Evolutionary conservation across 2,113 vertebrate genomes (phyloP).

Genomic region (Pollachius pollachius): DNA sequence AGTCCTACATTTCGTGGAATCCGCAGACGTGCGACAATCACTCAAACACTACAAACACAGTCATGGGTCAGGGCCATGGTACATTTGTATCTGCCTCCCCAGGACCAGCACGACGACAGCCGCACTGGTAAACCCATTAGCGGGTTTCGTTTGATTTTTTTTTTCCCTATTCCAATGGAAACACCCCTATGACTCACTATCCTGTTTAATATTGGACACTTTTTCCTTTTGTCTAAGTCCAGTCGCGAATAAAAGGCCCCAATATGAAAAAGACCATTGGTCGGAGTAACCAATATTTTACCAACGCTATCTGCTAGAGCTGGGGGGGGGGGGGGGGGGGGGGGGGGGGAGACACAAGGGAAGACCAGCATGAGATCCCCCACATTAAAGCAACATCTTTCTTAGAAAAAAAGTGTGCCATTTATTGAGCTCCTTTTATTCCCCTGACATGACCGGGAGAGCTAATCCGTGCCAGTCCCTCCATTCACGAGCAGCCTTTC

Average conservation of each 20-base stretch:
- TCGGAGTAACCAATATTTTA: constrained; percentile 3
- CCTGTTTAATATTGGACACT: constrained; percentile 57
- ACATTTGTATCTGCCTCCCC: constrained; percentile 30
- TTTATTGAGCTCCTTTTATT: constrained; percentile 31
- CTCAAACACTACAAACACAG: constrained; percentile 39
- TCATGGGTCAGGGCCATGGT: constrained; percentile 34
- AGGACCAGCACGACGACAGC: constrained; percentile 37
- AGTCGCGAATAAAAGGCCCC: constrained; percentile 11
- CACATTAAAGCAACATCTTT: constrained; percentile 48
- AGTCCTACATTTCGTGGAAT: constrained; percentile 10
- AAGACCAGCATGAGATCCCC: constrained; percentile 41
- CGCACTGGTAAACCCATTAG: constrained; percentile 55
- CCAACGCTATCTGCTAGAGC: too few species aligned
- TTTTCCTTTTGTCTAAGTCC: constrained; percentile 50
- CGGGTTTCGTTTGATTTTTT: constrained; percentile 42
- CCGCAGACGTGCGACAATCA: constrained; percentile 28
- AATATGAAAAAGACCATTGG: constrained; percentile 16
- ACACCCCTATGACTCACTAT: constrained; percentile 63
- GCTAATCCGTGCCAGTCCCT: constrained; percentile 45
- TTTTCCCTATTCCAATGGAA: constrained; percentile 45
- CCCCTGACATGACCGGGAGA: constrained; percentile 25
- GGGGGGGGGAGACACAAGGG: too few species aligned
- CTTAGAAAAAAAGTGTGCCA: constrained; percentile 43
- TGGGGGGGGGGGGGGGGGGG: too few species aligned
- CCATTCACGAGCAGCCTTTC: not conserved